phyloP scores from a whole-genome alignment of 2,888 invertebrate genomes.

The Selenia dentaria region DNA sequence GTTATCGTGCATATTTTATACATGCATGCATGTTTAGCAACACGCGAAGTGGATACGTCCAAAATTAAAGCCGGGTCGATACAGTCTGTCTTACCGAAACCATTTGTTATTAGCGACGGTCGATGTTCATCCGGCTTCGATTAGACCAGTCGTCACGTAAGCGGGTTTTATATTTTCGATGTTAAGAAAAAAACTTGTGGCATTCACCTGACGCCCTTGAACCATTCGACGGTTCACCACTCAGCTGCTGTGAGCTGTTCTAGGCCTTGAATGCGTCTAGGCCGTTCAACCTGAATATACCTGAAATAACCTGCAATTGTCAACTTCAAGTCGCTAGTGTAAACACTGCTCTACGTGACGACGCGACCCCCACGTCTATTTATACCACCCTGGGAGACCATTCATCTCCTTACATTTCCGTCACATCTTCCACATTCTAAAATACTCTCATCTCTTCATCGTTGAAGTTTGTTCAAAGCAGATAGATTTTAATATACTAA shows the following conservation, averaged over 20 bases:
- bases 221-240: conserved; percentile 71
- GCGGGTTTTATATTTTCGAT: conserved; percentile 56
- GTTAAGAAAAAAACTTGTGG: conserved; percentile 70
- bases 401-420: conserved; percentile 55
- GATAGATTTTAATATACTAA: too few species aligned
- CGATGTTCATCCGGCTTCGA: conserved; percentile 68
- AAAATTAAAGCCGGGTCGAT: conserved; percentile 29
- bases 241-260: conserved; percentile 70
- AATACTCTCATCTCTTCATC: too few species aligned
- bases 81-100: conserved; percentile 32
- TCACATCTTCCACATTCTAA: too few species aligned
- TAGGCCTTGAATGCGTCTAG: conserved; percentile 72
- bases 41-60: conserved; percentile 34
- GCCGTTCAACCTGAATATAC: conserved; percentile 69
- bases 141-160: conserved; percentile 66
- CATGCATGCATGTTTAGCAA: conserved; percentile 35
- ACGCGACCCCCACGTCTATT: conserved; percentile 36
- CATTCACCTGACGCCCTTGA: conserved; percentile 82
- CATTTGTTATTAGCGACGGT: conserved; percentile 55
- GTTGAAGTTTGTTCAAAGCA: too few species aligned
- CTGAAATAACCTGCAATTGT: conserved; percentile 51
- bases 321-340: conserved; percentile 40
- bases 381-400: conserved; percentile 29
- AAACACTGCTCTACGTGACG: conserved; percentile 35
- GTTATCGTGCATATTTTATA: conserved; percentile 25